These are phyloP conservation scores for Cladorhizidae sp. DNA, from an alignment of 37 sponge, comb jelly and placozoan species.

Conservation along the genomic window DNA sequence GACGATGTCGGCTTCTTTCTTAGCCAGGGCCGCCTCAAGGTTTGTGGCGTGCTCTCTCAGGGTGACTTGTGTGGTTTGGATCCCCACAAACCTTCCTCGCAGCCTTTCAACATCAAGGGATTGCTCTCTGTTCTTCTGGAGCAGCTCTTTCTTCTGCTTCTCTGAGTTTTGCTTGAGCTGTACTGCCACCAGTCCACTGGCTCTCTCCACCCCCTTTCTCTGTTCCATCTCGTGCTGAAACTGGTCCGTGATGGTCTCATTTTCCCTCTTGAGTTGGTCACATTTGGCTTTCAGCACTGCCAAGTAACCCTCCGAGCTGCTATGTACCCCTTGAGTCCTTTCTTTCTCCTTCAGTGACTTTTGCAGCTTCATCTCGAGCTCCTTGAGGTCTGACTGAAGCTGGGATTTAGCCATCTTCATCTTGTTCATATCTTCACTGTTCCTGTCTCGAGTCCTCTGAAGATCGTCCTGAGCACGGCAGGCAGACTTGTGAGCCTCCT, in stretches of 20 bases:
- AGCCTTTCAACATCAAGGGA: conserved; percentile 63
- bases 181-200: conserved; percentile 16
- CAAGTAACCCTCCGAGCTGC: neutral
- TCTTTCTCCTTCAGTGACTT: conserved; percentile 11
- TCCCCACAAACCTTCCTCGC: conserved; percentile 65
- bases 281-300: neutral
- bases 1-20: conserved; percentile 50
- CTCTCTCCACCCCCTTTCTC: conserved; percentile 47
- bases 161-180: conserved; percentile 51
- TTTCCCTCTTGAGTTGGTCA: conserved; percentile 3
- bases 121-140: conserved; percentile 32
- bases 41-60: conserved; percentile 60
- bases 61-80: conserved; percentile 47
- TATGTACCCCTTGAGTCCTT: neutral
- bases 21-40: conserved; percentile 63
- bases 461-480: conserved; percentile 30
- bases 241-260: conserved; percentile 6
- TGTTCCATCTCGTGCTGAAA: conserved; percentile 30
- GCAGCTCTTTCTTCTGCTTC: conserved; percentile 46
- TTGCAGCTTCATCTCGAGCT: conserved; percentile 2
- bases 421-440: conserved; percentile 1
- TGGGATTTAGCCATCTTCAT: conserved; percentile 6
- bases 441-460: neutral
- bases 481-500: conserved; percentile 30
- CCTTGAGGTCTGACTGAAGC: conserved; percentile 4